Percentiles rank a stretch among this genome's conserved stretches.
phyloP scores from a whole-genome alignment of 2,797 vertebrate species.

The Cyprinodon diabolis region DNA sequence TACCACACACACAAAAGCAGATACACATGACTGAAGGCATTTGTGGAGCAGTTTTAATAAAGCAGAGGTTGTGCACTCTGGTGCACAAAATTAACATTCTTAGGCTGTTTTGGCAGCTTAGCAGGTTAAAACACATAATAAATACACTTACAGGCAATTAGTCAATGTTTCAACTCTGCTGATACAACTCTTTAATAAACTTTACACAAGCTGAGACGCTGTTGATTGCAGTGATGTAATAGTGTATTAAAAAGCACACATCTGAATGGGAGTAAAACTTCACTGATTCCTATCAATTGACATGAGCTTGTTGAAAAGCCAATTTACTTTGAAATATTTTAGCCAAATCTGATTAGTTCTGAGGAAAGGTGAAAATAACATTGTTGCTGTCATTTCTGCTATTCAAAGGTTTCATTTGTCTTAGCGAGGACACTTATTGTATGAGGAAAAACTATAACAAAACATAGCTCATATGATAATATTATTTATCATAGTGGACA shows the following conservation, averaged over 20 bases:
- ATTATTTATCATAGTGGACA: no score
- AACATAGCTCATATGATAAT: no score
- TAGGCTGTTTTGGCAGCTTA: slow-evolving; percentile 15
- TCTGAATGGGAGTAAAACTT: neutral
- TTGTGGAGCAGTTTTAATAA: slow-evolving; percentile 37
- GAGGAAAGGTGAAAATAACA: neutral
- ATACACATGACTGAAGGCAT: slow-evolving; percentile 35
- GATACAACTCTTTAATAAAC: slow-evolving; percentile 1
- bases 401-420: neutral
- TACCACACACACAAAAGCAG: slow-evolving; percentile 50
- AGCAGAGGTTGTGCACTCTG: slow-evolving; percentile 29
- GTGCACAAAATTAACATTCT: slow-evolving; percentile 29
- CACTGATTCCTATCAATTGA: neutral
- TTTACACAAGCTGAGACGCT: neutral
- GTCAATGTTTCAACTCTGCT: slow-evolving; percentile 9
- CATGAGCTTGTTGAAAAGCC: neutral
- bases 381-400: neutral
- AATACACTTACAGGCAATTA: slow-evolving; percentile 16
- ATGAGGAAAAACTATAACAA: neutral
- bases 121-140: slow-evolving; percentile 17
- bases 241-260: neutral
- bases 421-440: neutral
- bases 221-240: neutral
- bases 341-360: neutral
- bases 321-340: no score